Evolutionary conservation across 2,888 invertebrate genomes (phyloP), one percentile per base, ranked within the genome.

Genomic region (Halocaridina rubra): DNA sequence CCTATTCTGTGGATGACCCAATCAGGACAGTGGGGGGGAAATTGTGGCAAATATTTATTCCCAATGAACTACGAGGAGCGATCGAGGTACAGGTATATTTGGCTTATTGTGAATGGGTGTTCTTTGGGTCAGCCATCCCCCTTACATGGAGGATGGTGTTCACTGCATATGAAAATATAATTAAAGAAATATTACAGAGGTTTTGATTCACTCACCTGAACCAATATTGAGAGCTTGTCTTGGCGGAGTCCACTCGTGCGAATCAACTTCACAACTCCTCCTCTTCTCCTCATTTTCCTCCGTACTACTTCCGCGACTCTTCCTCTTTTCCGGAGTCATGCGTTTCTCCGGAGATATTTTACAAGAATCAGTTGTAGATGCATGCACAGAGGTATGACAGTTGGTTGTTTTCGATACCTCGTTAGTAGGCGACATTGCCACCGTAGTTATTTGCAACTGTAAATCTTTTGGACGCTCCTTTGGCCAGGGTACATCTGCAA

Each of bases 231-330:
- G 57, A 24, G 82, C 22, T 33, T 77, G 67, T 57, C 82, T 32
- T 33, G 80, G 80, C 29, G 80, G 80, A 19, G 72, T 80, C 80
- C 80, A 80, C 39, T 80, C 71, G 32, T 77, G 77, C 19, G 77
- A 33, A 27, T 86, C 86, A 22, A 84, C 57, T 57, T 86, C 86
- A 77, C 86, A 86, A 30, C 86, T 86, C 72, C 84, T 80, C 67
- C 86, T 69, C 74, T 86, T 86, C 67, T 86, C 86, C 59, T 86
- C 84, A 32, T 84, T 84, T 67, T 84, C 84, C 53, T 84, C 84
- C 0, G 57, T 74, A 33, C 84, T 84, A 22, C 61, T 75, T 2
- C 79, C 79, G 2, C 79, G 74, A 33, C 61, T 84, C 57, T 79
- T 84, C 67, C 84, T 79, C 74, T 84, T 84, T 67, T 84, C 84